Conservation (phyloP, 1,140 invertebrate genomes). For the Kradibia gibbosae region DNA sequence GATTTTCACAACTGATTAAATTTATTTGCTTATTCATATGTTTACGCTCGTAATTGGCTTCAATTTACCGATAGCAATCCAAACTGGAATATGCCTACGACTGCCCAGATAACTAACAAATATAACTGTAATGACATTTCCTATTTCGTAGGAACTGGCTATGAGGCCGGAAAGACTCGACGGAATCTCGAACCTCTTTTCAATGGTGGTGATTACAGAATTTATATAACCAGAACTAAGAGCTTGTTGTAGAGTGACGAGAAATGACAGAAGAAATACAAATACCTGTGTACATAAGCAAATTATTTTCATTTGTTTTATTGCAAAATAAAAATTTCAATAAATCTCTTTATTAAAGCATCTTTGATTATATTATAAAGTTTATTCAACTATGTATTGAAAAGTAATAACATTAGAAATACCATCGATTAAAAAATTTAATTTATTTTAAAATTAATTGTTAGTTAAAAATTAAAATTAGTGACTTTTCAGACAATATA, state of each 20-base stretch:
- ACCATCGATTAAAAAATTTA: no score
- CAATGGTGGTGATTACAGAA: constrained; percentile 96
- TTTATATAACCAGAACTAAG: constrained; percentile 92
- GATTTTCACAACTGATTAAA: background rate
- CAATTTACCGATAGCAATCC: constrained; percentile 89
- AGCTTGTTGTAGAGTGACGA: constrained; percentile 92
- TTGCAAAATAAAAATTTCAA: background rate
- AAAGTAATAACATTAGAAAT: no score
- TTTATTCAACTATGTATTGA: no score
- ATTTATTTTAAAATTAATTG: no score
- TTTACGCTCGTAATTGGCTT: background rate
- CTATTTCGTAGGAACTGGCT: constrained; percentile 95
- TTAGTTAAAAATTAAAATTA: no score
- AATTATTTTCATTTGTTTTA: background rate
- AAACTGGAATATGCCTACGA: constrained; percentile 91
- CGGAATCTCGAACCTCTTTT: constrained; percentile 96
- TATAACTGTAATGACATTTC: constrained; percentile 95
- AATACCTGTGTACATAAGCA: constrained; percentile 79
- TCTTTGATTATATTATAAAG: no score
- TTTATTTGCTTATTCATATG: constrained; percentile 20
- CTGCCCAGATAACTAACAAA: constrained; percentile 96
- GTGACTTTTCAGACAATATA: no score
- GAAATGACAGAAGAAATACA: constrained; percentile 91
- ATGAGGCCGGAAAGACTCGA: constrained; percentile 93
- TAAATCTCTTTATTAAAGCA: no score